A percentile compares a stretch with the other conserved stretches of the same genome.
Evolutionary conservation across 1,140 invertebrate genomes (phyloP).

Genomic region (Drosophila kikkawai): DNA sequence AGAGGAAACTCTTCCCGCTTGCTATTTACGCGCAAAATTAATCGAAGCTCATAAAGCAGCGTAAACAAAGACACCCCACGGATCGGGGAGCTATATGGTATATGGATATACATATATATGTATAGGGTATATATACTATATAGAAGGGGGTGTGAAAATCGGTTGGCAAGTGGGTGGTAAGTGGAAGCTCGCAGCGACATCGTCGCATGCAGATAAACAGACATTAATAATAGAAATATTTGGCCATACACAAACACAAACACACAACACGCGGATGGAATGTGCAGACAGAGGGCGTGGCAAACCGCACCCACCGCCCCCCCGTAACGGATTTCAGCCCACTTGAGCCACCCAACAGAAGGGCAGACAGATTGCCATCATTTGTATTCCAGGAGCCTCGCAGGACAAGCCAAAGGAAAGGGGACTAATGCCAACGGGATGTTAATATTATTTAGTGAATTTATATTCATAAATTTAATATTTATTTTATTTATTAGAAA

Average conservation of each 20-base stretch:
- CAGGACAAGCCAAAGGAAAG: constrained; percentile 6
- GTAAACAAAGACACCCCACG: constrained; percentile 60
- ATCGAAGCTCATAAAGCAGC: constrained; percentile 78
- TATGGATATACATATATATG: constrained; percentile 2
- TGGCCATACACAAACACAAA: constrained; percentile 36
- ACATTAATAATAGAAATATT: constrained; percentile 81
- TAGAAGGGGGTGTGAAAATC: neutral
- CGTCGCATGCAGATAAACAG: constrained; percentile 80
- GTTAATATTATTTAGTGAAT: no score
- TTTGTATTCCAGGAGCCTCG: constrained; percentile 57
- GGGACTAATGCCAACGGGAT: no score
- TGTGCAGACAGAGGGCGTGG: constrained; percentile 15
- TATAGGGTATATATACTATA: neutral
- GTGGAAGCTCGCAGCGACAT: constrained; percentile 48
- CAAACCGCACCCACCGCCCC: neutral
- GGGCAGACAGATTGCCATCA: constrained; percentile 69
- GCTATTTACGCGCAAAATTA: constrained; percentile 74
- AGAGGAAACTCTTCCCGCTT: constrained; percentile 19
- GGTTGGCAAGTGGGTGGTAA: neutral
- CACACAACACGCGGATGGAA: neutral
- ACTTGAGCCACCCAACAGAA: constrained; percentile 11
- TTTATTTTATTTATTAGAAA: no score
- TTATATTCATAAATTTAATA: no score
- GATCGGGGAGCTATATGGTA: constrained; percentile 1
- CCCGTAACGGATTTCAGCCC: neutral